Evolutionary conservation across 2,888 invertebrate species (phyloP).

Genomic region (Heliconius ethilla): DNA sequence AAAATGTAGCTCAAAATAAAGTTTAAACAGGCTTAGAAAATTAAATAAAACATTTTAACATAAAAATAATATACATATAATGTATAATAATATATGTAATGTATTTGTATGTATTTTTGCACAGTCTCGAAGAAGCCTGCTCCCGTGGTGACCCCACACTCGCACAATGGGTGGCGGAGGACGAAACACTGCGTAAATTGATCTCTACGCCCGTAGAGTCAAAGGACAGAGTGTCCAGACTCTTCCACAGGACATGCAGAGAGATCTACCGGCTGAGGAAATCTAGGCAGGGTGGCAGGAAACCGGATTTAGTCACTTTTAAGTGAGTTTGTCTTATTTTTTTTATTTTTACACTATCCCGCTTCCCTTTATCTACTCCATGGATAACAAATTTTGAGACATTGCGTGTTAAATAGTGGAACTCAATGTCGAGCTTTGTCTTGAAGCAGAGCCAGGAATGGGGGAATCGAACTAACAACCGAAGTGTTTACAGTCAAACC

Average conservation of each 20-base stretch:
- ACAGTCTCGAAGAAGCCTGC: slow-evolving; percentile 90
- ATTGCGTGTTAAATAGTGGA: too few relatives aligned
- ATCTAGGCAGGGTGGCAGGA: slow-evolving; percentile 92
- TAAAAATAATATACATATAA: too few relatives aligned
- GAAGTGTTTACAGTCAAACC: background rate
- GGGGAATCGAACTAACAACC: background rate
- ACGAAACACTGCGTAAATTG: slow-evolving; percentile 91
- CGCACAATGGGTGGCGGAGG: slow-evolving; percentile 93
- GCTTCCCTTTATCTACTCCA: too few relatives aligned
- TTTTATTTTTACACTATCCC: background rate
- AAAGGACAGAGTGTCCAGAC: slow-evolving; percentile 60
- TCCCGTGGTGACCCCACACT: slow-evolving; percentile 91
- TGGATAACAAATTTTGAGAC: too few relatives aligned
- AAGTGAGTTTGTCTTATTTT: slow-evolving; percentile 84
- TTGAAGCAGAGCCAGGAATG: too few relatives aligned
- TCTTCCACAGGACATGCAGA: slow-evolving; percentile 92
- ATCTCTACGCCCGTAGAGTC: slow-evolving; percentile 68
- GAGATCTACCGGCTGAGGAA: slow-evolving; percentile 95
- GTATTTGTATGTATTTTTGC: background rate
- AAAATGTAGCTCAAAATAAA: too few relatives aligned
- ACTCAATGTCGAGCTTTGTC: too few relatives aligned
- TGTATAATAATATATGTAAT: too few relatives aligned
- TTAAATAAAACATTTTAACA: too few relatives aligned
- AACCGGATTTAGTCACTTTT: slow-evolving; percentile 95
- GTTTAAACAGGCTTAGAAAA: too few relatives aligned